phyloP scores from a whole-genome alignment of 1,140 invertebrate species.

The Lithobius niger region DNA sequence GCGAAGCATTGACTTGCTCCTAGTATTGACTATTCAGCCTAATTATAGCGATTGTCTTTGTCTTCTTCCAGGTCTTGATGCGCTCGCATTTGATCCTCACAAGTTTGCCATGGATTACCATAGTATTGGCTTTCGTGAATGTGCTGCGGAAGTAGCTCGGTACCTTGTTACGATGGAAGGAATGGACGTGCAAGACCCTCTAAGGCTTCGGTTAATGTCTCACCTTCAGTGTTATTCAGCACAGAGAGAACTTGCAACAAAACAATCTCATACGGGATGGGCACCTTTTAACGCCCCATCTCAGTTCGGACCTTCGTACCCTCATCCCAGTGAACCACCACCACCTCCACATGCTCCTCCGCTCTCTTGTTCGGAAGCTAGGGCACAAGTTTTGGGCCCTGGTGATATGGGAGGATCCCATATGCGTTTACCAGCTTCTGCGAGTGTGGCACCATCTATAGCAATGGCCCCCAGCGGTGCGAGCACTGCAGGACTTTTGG shows the following conservation, averaged over 20 bases:
- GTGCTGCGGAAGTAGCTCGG: slow-evolving; percentile 84
- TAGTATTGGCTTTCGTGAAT: slow-evolving; percentile 88
- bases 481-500: too few species aligned
- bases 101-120: slow-evolving; percentile 94
- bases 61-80: slow-evolving; percentile 55
- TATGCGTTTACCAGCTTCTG: too few species aligned
- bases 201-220: slow-evolving; percentile 74
- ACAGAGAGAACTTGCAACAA: slow-evolving; percentile 59
- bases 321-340: slow-evolving; percentile 8
- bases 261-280: slow-evolving; percentile 20
- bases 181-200: slow-evolving; percentile 83
- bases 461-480: too few species aligned
- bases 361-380: slow-evolving; percentile 16
- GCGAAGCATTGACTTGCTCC: too few species aligned
- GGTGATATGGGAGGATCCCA: too few species aligned
- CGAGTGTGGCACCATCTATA: too few species aligned
- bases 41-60: too few species aligned
- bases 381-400: too few species aligned
- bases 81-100: slow-evolving; percentile 72
- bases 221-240: slow-evolving; percentile 84
- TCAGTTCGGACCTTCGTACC: slow-evolving; percentile 8
- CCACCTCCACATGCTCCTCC: slow-evolving; percentile 24
- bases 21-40: too few species aligned
- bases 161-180: slow-evolving; percentile 88
- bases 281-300: slow-evolving; percentile 17